phyloP scores from a whole-genome alignment of 1,140 invertebrate species.

The Reticulitermes speratus region DNA sequence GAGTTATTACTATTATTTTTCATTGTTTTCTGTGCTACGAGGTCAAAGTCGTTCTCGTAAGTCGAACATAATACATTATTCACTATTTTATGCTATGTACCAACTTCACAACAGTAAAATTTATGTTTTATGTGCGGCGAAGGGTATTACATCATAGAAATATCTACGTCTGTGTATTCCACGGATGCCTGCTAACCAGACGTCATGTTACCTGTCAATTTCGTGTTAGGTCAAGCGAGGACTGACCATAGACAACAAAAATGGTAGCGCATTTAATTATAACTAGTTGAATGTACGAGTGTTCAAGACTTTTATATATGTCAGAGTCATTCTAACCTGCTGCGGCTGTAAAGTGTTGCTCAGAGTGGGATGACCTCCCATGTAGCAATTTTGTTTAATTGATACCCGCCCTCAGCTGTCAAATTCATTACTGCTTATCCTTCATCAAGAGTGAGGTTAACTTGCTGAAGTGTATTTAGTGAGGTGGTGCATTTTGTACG shows the following conservation, averaged over 20 bases:
- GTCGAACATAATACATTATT: neutral
- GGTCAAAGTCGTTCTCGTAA: no score
- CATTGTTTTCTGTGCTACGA: no score
- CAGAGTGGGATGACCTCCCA: neutral
- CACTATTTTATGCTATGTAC: neutral
- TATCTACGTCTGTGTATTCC: neutral
- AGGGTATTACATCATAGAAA: neutral
- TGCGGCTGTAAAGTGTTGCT: neutral
- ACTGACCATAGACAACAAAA: neutral
- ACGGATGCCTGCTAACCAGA: neutral
- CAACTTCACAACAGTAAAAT: neutral
- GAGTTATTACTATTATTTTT: no score
- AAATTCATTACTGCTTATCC: neutral
- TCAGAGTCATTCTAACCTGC: neutral
- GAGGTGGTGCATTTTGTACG: no score
- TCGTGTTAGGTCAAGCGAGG: neutral
- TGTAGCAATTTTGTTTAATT: neutral
- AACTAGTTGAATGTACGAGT: neutral
- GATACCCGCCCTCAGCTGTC: neutral
- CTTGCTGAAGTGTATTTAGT: neutral
- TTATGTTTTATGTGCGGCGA: neutral
- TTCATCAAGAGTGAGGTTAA: neutral
- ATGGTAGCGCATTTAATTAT: neutral
- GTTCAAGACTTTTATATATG: neutral
- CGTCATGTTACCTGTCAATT: neutral